phyloP scores from a whole-genome alignment of 2,888 invertebrate genomes.

The Scaptomyza flava region DNA sequence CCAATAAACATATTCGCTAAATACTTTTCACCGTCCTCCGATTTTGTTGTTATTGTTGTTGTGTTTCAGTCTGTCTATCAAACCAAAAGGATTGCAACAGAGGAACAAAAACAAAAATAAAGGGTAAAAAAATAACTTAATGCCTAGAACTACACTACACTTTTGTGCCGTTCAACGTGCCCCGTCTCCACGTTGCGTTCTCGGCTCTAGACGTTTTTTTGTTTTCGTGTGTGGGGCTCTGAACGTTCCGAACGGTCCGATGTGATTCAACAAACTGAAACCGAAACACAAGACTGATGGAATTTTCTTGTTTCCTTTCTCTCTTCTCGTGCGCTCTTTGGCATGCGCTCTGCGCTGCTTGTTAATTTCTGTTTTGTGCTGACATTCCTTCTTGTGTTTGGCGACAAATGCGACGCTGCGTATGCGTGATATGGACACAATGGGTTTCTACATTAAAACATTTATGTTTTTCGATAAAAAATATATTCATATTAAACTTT shows the following conservation, averaged over 20 bases:
- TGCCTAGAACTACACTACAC: constrained; percentile 69
- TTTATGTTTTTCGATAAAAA: not conserved
- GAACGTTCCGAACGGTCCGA: constrained; percentile 70
- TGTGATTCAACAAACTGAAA: constrained; percentile 77
- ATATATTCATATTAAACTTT: too few species aligned
- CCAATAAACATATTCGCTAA: constrained; percentile 62
- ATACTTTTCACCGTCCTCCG: constrained; percentile 12
- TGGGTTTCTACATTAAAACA: not conserved
- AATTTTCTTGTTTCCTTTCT: constrained; percentile 35
- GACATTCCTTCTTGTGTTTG: constrained; percentile 40
- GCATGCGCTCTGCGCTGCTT: constrained; percentile 50
- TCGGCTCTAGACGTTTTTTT: constrained; percentile 17
- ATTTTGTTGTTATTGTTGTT: not conserved
- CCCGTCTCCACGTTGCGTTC: constrained; percentile 51
- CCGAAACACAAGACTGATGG: constrained; percentile 51
- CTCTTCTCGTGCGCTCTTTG: constrained; percentile 20
- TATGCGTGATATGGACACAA: constrained; percentile 35
- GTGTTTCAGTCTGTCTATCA: constrained; percentile 2
- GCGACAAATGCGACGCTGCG: constrained; percentile 68
- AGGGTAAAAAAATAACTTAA: constrained; percentile 33
- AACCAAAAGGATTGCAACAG: constrained; percentile 36
- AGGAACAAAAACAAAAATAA: constrained; percentile 12
- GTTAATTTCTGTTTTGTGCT: constrained; percentile 43
- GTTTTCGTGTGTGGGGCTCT: constrained; percentile 23
- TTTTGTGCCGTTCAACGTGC: constrained; percentile 63